These are phyloP conservation scores for Rynchops niger DNA, from an alignment of 2,113 vertebrate genomes.

Conservation along the genomic window DNA sequence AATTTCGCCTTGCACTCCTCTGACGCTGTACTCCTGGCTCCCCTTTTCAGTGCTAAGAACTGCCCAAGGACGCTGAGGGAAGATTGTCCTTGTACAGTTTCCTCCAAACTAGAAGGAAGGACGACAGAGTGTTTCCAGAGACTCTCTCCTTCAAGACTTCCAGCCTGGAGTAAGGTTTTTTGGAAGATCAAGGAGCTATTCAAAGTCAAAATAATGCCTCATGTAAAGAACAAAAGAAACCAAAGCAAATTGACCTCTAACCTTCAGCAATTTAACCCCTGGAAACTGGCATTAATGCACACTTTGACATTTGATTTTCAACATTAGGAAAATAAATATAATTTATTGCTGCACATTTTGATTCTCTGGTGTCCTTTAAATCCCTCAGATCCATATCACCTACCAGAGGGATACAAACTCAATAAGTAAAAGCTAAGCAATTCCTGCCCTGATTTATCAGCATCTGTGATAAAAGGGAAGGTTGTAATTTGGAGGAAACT, in stretches of 20 bases:
- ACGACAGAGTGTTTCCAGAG: neutral
- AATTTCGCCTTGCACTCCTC: neutral
- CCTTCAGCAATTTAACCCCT: neutral
- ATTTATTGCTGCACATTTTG: neutral
- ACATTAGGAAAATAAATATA: neutral
- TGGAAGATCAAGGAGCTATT: neutral
- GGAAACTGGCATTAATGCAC: neutral
- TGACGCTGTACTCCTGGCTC: neutral
- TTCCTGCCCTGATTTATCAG: neutral
- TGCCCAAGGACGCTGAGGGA: neutral
- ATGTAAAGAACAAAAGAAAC: neutral
- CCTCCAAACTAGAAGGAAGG: neutral
- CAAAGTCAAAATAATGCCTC: neutral
- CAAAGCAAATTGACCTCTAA: neutral
- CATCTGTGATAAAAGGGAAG: neutral
- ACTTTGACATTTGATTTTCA: neutral
- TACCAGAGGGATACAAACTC: neutral
- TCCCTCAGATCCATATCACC: neutral
- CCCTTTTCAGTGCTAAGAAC: neutral
- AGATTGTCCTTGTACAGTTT: neutral
- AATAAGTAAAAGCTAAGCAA: neutral
- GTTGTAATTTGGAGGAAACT: neutral
- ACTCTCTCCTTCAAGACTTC: neutral
- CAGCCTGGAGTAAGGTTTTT: neutral
- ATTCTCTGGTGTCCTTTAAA: neutral